Base-by-base conservation (phyloP, 2,113 vertebrate genomes). In the Cheilinus undulatus region DNA sequence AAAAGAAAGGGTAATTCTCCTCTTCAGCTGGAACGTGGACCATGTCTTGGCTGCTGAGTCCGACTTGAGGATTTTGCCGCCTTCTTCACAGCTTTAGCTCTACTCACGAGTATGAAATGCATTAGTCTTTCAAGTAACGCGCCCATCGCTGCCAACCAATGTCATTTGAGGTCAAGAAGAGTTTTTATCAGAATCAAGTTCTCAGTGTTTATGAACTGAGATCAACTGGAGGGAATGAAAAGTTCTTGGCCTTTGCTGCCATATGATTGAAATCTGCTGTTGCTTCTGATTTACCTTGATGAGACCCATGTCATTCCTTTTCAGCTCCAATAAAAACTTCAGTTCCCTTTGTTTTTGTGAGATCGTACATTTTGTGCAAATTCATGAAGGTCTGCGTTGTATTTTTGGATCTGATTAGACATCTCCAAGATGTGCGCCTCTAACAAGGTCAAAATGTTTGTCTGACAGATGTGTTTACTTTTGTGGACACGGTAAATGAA, bases 201-300 rank as follows among this genome's bases (percentile, higher is more conserved):
- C 34, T 14, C 43, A 58, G 69, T 79, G 61, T 73, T 73, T 68
- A 34, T 60, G 67, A 76, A 80, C 57, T 76, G 73, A 85, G 78
- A 86, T 84, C 73, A 76, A 78, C 66, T 61, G 51, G 63, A 66
- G 77, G 79, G 79, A 86, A 76, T 82, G 75, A 82, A 67, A 63
- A 13, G 1, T 51, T 80, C 73, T 58, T 26, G 52, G 75, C 57
- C 74, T 76, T 72, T 22, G 45, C 76, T 67, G 80, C 77, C 46
- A 63, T n/a, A 9, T 51, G 76, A 87, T 65, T 73, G 69, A 78
- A 75, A 72, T 79, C 42, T 24, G 30, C 60, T 73, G 79, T 76
- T 89, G 73, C 66, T 88, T 75, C 65, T 76, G 71, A 84, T 84
- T 86, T 79, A 84, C 73, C 67, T 82, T 60, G 76, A 80, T 86